These are phyloP conservation scores for Phalangium opilio DNA, from an alignment of 2,888 invertebrate genomes.

Conservation along the genomic window DNA sequence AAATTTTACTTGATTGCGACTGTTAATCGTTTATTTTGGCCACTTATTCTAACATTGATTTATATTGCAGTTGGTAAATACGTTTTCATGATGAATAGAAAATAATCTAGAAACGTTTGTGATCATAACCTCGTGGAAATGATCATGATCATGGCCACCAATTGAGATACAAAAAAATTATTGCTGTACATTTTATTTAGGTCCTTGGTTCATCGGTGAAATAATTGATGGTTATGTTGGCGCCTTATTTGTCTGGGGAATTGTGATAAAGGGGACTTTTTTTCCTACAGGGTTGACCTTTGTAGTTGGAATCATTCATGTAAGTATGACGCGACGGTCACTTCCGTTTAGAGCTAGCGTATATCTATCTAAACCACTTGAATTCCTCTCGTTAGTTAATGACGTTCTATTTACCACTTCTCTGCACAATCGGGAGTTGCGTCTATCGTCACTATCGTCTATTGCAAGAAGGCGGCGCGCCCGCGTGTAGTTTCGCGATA, in stretches of 20 bases:
- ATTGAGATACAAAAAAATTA: too few relatives aligned
- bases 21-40: conserved; percentile 57
- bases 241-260: conserved; percentile 71
- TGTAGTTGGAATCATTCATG: conserved; percentile 52
- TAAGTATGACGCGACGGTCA: too few relatives aligned
- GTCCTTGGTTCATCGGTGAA: conserved; percentile 77
- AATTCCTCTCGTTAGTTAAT: conserved; percentile 33
- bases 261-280: conserved; percentile 54
- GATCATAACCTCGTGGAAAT: too few relatives aligned
- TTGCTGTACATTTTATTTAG: too few relatives aligned
- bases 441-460: conserved; percentile 27
- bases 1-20: conserved; percentile 57
- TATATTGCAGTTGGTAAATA: conserved; percentile 50
- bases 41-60: conserved; percentile 51
- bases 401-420: conserved; percentile 60
- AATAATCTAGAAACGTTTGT: too few relatives aligned
- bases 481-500: conserved; percentile 6
- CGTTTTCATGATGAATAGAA: too few relatives aligned
- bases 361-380: too few relatives aligned
- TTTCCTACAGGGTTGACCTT: conserved; percentile 70
- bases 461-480: conserved; percentile 1
- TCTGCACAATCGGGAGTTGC: conserved; percentile 50
- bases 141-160: too few relatives aligned
- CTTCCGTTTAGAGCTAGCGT: too few relatives aligned
- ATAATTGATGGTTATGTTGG: conserved; percentile 62